phyloP scores from a whole-genome alignment of 1,140 invertebrate genomes.

The Chironomus tepperi region DNA sequence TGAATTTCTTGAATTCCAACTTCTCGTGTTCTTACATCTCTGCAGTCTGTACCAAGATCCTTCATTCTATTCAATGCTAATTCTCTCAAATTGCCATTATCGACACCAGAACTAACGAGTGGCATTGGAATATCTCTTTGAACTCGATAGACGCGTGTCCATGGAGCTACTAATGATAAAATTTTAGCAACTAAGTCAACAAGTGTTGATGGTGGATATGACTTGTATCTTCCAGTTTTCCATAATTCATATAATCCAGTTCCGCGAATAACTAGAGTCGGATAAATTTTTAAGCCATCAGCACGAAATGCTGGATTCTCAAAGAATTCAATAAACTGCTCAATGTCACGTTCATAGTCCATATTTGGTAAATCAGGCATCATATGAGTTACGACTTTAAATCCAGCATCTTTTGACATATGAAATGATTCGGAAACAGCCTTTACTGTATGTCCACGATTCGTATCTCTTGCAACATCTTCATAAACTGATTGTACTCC shows the following conservation, averaged over 20 bases:
- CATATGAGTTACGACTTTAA: conserved; percentile 99
- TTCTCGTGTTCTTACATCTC: conserved; percentile 95
- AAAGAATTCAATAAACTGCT: conserved; percentile 98
- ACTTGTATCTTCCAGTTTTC: conserved; percentile 95
- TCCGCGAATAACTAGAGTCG: conserved; percentile 95
- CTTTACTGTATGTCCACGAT: conserved; percentile 84
- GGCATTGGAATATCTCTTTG: conserved; percentile 99
- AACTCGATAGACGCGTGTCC: conserved; percentile 96
- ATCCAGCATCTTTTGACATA: conserved; percentile 96
- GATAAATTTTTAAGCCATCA: conserved; percentile 98
- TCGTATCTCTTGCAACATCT: conserved; percentile 97
- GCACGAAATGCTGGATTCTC: conserved; percentile 95
- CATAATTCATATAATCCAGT: conserved; percentile 98
- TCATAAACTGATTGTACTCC: conserved; percentile 98
- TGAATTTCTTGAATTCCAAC: conserved; percentile 99
- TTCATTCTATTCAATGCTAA: conserved; percentile 93
- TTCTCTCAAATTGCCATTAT: conserved; percentile 96
- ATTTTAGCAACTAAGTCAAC: conserved; percentile 94
- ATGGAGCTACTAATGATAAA: conserved; percentile 94
- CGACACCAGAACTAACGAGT: conserved; percentile 93
- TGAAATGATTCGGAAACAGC: conserved; percentile 97
- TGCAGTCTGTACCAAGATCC: conserved; percentile 86
- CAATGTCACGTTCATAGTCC: conserved; percentile 87
- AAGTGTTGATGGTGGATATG: conserved; percentile 87
- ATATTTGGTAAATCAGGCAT: conserved; percentile 99